Evolutionary conservation across 2,888 invertebrate genomes (phyloP).

Genomic region (Drosophila kambysellisi): DNA sequence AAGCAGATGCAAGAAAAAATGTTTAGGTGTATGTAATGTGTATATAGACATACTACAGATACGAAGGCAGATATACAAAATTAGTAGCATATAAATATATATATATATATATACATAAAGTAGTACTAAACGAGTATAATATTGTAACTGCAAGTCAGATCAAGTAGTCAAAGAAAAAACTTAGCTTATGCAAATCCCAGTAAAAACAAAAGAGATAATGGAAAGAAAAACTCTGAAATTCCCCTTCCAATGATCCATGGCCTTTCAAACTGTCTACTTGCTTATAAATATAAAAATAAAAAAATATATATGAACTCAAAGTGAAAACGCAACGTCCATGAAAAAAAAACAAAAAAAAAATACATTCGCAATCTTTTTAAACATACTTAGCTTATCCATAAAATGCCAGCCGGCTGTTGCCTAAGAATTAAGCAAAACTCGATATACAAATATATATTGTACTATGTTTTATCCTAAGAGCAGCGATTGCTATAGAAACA

Average conservation of each 20-base stretch:
- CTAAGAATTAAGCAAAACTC: conserved; percentile 38
- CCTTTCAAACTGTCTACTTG: conserved; percentile 32
- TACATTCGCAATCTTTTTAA: conserved; percentile 47
- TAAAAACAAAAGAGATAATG: conserved; percentile 21
- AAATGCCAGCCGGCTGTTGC: conserved; percentile 26
- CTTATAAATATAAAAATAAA: conserved; percentile 16
- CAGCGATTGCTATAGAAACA: conserved; percentile 7
- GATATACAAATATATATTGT: conserved; percentile 17
- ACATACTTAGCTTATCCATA: conserved; percentile 43
- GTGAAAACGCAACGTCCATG: conserved; percentile 69
- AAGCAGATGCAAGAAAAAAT: conserved; percentile 17
- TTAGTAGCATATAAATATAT: conserved; percentile 38
- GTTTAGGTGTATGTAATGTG: conserved; percentile 45
- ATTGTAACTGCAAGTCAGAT: conserved; percentile 41
- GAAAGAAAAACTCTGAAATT: conserved; percentile 12
- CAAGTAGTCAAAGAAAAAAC: conserved; percentile 27
- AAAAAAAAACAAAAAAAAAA: conserved; percentile 1
- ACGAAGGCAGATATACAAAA: conserved; percentile 29
- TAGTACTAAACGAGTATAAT: conserved; percentile 13
- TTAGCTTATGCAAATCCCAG: conserved; percentile 19
- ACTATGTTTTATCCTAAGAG: conserved; percentile 25
- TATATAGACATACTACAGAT: conserved; percentile 62
- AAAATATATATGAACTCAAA: conserved; percentile 32
- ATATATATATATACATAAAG: conserved; percentile 22
- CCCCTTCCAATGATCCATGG: conserved; percentile 35